These are phyloP conservation scores for Apteryx owenii DNA, from an alignment of 2,113 vertebrate species.

Conservation along the genomic window DNA sequence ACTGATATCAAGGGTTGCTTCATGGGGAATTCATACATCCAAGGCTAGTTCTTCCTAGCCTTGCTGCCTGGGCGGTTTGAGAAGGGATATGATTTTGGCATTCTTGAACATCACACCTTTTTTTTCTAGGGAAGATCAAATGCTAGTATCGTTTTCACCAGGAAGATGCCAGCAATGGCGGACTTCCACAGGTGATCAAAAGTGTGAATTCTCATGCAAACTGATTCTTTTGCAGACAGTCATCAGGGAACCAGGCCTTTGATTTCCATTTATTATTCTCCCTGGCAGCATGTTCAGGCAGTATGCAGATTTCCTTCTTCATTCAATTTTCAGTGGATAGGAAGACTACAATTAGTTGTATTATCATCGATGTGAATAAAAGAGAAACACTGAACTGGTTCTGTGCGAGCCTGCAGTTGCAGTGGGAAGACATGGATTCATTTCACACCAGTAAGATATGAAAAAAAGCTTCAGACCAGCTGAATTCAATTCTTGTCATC, in stretches of 20 bases:
- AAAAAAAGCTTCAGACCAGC: neutral
- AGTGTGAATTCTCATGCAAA: slow-evolving; percentile 50
- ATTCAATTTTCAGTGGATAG: slow-evolving; percentile 55
- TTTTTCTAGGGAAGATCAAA: slow-evolving; percentile 8
- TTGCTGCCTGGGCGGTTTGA: neutral
- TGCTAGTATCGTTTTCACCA: slow-evolving; percentile 9
- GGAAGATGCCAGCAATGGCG: neutral
- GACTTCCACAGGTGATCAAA: slow-evolving; percentile 25
- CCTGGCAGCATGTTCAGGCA: slow-evolving; percentile 52
- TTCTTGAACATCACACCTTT: slow-evolving; percentile 1
- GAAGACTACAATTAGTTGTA: slow-evolving; percentile 65
- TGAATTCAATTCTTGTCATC: neutral
- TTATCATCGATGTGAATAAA: slow-evolving; percentile 45
- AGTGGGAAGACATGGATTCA: neutral
- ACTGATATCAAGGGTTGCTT: neutral
- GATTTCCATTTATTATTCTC: slow-evolving; percentile 65
- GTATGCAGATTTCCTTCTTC: slow-evolving; percentile 56
- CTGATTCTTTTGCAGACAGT: slow-evolving; percentile 24
- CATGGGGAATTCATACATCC: neutral
- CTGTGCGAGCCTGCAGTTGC: neutral
- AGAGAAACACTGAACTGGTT: slow-evolving; percentile 37
- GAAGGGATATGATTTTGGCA: fast-evolving
- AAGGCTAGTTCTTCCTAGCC: neutral
- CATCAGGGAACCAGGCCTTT: slow-evolving; percentile 36
- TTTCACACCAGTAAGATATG: neutral